Percentiles rank a stretch among this genome's conserved stretches.
These are phyloP conservation scores for Heliothis peltigera DNA, from an alignment of 2,888 invertebrate species.

Conservation along the genomic window DNA sequence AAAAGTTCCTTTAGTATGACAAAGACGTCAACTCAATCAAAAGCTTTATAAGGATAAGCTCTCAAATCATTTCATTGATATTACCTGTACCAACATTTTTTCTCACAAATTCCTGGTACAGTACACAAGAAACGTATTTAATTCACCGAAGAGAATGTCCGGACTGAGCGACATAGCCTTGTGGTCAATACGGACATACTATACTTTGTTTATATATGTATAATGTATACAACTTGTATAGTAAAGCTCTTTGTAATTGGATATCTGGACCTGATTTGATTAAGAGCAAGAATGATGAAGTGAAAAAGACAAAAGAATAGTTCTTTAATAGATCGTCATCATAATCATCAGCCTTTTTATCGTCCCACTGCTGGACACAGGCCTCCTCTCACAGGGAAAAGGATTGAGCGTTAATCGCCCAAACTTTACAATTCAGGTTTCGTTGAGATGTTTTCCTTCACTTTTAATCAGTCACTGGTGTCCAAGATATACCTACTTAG, in stretches of 20 bases:
- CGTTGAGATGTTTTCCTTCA: no score
- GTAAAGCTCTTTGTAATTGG: slow-evolving; percentile 23
- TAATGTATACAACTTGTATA: slow-evolving; percentile 23
- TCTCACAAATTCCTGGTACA: slow-evolving; percentile 47
- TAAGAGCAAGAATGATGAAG: no score
- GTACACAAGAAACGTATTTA: slow-evolving; percentile 47
- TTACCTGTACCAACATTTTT: slow-evolving; percentile 39
- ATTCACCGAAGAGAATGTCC: slow-evolving; percentile 61
- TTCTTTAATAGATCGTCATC: no score
- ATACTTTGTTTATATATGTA: slow-evolving; percentile 36
- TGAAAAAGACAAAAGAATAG: no score
- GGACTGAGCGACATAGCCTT: slow-evolving; percentile 59
- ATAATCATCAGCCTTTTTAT: no score
- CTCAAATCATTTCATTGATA: slow-evolving; percentile 10
- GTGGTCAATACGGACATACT: slow-evolving; percentile 60
- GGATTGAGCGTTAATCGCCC: no score
- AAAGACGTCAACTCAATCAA: slow-evolving; percentile 3
- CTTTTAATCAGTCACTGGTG: no score
- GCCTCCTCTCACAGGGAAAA: no score
- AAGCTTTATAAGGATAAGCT: slow-evolving; percentile 14
- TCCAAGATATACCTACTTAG: no score
- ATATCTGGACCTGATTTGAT: slow-evolving; percentile 36
- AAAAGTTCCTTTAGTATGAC: no score
- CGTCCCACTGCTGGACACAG: no score
- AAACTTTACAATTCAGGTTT: no score